phyloP scores from a whole-genome alignment of 2,113 vertebrate species.

The Vulpes ferrilata region DNA sequence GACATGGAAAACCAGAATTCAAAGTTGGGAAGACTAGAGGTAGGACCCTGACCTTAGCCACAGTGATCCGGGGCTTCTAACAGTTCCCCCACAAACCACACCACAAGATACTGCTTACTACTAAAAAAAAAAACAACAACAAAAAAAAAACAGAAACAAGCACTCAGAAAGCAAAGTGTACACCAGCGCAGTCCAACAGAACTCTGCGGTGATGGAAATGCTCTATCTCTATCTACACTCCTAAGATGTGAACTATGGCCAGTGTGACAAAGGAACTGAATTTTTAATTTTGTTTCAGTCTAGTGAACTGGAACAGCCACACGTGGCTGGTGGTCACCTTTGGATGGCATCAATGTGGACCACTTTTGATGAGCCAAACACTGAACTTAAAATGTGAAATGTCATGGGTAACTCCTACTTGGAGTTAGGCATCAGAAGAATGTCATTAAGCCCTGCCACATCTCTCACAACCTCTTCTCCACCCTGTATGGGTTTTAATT shows the following conservation, averaged over 20 bases:
- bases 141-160: slow-evolving; percentile 16
- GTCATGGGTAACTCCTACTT: background rate
- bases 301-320: background rate
- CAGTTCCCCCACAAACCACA: background rate
- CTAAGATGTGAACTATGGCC: background rate
- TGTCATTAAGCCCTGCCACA: background rate
- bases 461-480: background rate
- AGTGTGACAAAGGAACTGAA: background rate
- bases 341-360: background rate
- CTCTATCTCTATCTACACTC: background rate
- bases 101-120: background rate
- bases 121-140: slow-evolving; percentile 55
- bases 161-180: background rate
- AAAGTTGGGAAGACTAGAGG: background rate
- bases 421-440: background rate
- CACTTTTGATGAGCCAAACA: background rate
- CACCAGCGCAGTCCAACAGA: background rate
- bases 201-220: background rate
- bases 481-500: background rate
- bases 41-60: background rate
- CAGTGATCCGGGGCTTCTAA: background rate
- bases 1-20: background rate
- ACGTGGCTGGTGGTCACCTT: background rate
- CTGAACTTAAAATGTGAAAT: background rate
- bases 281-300: background rate